Percentiles rank a stretch among this genome's conserved stretches.
Evolutionary conservation across 2,113 vertebrate genomes (phyloP).

Genomic region (Todiramphus chloris): DNA sequence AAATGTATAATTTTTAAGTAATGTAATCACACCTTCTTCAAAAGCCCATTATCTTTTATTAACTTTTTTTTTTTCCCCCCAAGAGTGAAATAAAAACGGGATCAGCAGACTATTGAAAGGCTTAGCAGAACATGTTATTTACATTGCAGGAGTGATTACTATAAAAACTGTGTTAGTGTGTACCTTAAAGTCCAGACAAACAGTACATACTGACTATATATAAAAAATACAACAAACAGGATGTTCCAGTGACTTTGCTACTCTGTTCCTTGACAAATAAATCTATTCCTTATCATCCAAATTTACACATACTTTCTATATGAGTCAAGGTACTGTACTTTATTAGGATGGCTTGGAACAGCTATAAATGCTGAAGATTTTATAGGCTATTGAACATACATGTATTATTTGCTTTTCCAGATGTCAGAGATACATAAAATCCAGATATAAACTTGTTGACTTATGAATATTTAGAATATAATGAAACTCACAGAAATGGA

Average conservation of each 20-base stretch:
- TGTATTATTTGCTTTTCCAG: background rate
- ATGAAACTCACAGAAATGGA: background rate
- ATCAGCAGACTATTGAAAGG: conserved; percentile 72
- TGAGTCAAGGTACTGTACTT: background rate
- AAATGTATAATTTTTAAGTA: conserved; percentile 83
- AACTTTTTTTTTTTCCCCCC: conserved; percentile 71
- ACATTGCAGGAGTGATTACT: conserved; percentile 54
- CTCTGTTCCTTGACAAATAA: background rate
- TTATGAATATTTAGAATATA: background rate
- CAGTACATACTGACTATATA: conserved; percentile 4
- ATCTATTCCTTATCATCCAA: conserved; percentile 2
- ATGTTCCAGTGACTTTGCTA: conserved; percentile 47
- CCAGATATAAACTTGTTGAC: background rate
- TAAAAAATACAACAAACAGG: conserved; percentile 57
- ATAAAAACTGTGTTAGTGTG: conserved; percentile 53
- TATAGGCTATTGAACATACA: background rate
- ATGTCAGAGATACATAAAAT: background rate
- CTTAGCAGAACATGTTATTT: conserved; percentile 63
- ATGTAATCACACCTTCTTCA: conserved; percentile 79
- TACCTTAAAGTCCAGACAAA: conserved; percentile 59
- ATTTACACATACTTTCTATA: background rate
- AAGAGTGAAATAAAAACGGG: conserved; percentile 61
- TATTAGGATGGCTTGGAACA: background rate
- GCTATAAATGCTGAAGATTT: background rate
- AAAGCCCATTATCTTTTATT: conserved; percentile 73